A percentile compares a stretch with the other conserved stretches of the same genome.
These are phyloP conservation scores for Stenchaetothrips biformis DNA, from an alignment of 2,888 invertebrate species.

Conservation along the genomic window DNA sequence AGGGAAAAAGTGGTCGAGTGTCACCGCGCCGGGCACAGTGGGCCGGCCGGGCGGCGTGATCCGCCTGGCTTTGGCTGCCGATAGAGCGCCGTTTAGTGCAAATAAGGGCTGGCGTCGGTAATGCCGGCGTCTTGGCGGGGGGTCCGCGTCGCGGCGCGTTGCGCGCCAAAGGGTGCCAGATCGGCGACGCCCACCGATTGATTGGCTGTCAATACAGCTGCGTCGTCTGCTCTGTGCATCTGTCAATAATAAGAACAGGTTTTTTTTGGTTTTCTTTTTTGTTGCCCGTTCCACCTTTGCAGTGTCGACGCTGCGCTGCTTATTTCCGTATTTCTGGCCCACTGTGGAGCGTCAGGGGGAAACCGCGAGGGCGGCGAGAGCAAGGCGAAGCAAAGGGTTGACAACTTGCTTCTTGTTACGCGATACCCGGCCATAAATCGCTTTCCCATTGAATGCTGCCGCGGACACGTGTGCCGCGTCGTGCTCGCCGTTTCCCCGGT, in stretches of 20 bases:
- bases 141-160: background rate
- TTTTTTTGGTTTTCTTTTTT: too few relatives aligned
- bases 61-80: background rate
- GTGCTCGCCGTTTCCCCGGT: background rate
- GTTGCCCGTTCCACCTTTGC: too few relatives aligned
- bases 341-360: too few relatives aligned
- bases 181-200: constrained; percentile 3
- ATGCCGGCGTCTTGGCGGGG: background rate
- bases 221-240: background rate
- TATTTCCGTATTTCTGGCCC: too few relatives aligned
- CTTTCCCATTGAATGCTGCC: background rate
- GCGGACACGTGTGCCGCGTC: background rate
- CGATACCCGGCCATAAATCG: background rate
- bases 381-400: background rate
- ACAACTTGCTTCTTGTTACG: constrained; percentile 9
- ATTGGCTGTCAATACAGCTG: background rate
- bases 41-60: background rate
- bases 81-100: too few relatives aligned
- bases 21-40: too few relatives aligned
- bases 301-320: too few relatives aligned
- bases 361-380: too few relatives aligned
- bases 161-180: background rate
- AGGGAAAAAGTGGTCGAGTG: background rate
- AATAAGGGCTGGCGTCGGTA: background rate
- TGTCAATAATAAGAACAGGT: too few relatives aligned